phyloP scores from a whole-genome alignment of 2,888 invertebrate species.

The Drosophila longiperda region DNA sequence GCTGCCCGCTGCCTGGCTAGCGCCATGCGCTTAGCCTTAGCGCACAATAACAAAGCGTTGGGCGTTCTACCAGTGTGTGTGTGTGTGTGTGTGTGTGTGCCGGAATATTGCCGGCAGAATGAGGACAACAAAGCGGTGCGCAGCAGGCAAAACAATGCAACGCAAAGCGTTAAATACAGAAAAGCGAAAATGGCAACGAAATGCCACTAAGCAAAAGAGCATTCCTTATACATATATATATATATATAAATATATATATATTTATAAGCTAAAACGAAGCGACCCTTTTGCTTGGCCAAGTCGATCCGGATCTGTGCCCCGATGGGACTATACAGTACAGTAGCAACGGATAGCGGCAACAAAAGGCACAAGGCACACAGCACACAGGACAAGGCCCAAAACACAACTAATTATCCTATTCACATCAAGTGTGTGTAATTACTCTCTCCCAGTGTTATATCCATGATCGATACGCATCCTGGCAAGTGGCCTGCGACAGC shows the following conservation, averaged over 20 bases:
- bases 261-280: not conserved
- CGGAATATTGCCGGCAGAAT: slow-evolving; percentile 14
- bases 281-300: slow-evolving; percentile 35
- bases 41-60: slow-evolving; percentile 41
- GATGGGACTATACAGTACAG: slow-evolving; percentile 38
- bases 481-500: slow-evolving; percentile 19
- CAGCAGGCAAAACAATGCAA: slow-evolving; percentile 72
- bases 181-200: slow-evolving; percentile 48
- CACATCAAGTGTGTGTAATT: slow-evolving; percentile 73
- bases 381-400: slow-evolving; percentile 61
- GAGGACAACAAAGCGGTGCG: slow-evolving; percentile 39
- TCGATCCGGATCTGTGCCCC: slow-evolving; percentile 36
- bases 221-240: slow-evolving; percentile 10
- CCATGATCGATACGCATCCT: slow-evolving; percentile 45
- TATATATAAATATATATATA: not conserved
- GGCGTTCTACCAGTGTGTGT: slow-evolving; percentile 1
- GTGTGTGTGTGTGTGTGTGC: slow-evolving; percentile 9
- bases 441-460: slow-evolving; percentile 51
- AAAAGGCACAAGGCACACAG: slow-evolving; percentile 70
- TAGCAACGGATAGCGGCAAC: slow-evolving; percentile 60
- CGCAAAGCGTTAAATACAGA: slow-evolving; percentile 69
- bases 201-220: slow-evolving; percentile 35
- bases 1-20: slow-evolving; percentile 40
- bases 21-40: slow-evolving; percentile 71
- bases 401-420: slow-evolving; percentile 76